Conservation (phyloP, 2,888 invertebrate species). For the Nomada ferruginata region DNA sequence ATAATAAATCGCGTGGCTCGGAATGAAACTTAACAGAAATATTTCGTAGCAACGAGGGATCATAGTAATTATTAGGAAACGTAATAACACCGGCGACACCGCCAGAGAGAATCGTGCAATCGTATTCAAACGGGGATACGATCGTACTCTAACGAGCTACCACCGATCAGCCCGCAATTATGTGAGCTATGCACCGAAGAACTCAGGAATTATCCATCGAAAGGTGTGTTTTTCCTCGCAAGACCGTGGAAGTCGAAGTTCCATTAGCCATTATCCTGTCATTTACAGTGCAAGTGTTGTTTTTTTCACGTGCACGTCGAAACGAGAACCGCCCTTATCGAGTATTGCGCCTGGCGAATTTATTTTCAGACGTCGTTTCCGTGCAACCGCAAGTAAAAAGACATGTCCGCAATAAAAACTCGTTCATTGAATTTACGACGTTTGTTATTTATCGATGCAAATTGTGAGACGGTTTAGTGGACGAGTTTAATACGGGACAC, state of each 20-base stretch:
- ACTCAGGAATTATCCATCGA: constrained; percentile 6
- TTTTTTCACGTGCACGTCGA: not conserved
- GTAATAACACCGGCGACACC: too few species aligned
- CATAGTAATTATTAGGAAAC: too few species aligned
- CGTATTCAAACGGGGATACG: too few species aligned
- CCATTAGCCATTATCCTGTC: not conserved
- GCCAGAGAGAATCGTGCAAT: too few species aligned
- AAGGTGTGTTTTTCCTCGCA: not conserved
- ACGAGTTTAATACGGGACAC: too few species aligned
- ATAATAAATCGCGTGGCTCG: too few species aligned
- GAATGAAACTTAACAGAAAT: too few species aligned
- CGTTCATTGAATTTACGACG: not conserved
- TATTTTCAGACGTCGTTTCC: not conserved
- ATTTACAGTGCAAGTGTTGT: not conserved
- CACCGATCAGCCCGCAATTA: constrained; percentile 9
- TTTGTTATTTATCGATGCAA: not conserved
- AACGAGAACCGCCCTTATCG: not conserved
- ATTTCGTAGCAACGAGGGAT: too few species aligned
- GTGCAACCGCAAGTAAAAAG: too few species aligned
- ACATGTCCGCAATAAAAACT: too few species aligned
- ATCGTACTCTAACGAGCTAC: constrained; percentile 4
- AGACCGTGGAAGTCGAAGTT: not conserved
- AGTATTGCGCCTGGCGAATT: not conserved
- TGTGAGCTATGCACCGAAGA: not conserved
- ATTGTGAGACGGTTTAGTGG: too few species aligned